Conservation (phyloP, 1,140 invertebrate species). For the Drosophila ironensis region DNA sequence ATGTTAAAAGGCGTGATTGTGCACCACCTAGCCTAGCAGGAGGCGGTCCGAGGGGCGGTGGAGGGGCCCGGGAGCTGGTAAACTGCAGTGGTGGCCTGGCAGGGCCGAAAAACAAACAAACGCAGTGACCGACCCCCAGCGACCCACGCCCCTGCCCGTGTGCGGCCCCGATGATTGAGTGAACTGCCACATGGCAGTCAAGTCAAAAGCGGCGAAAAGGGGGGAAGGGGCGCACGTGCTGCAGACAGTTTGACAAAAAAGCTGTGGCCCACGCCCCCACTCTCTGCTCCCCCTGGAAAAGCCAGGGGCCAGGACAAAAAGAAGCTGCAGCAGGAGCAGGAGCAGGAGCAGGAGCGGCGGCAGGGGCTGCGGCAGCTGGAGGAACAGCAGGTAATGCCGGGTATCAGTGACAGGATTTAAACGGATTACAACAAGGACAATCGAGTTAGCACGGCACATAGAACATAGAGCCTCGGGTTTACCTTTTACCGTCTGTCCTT, state of each 20-base stretch:
- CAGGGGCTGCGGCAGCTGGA: slow-evolving; percentile 1
- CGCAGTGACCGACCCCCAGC: slow-evolving; percentile 44
- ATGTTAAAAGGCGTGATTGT: slow-evolving; percentile 76
- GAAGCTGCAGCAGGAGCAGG: background rate
- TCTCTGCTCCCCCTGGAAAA: background rate
- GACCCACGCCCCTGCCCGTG: slow-evolving; percentile 1
- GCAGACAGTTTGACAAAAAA: slow-evolving; percentile 80
- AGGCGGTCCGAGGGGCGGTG: background rate
- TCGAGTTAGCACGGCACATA: slow-evolving; percentile 70
- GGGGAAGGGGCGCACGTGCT: slow-evolving; percentile 55
- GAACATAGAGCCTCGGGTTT: slow-evolving; percentile 17
- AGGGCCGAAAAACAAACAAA: slow-evolving; percentile 43
- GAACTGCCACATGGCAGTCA: slow-evolving; percentile 74
- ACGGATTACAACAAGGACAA: slow-evolving; percentile 79
- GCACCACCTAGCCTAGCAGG: slow-evolving; percentile 26
- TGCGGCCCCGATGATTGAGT: slow-evolving; percentile 72
- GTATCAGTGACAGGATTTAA: slow-evolving; percentile 79
- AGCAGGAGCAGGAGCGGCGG: slow-evolving; percentile 1
- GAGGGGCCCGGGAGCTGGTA: background rate
- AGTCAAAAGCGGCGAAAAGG: slow-evolving; percentile 13
- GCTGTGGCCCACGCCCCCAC: slow-evolving; percentile 40
- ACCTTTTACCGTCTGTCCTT: slow-evolving; percentile 13
- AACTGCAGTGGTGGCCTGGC: slow-evolving; percentile 20
- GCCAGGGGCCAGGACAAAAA: background rate
- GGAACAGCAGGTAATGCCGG: slow-evolving; percentile 60